Conservation (phyloP, 2,888 invertebrate genomes). For the Clistopyga incitator region DNA sequence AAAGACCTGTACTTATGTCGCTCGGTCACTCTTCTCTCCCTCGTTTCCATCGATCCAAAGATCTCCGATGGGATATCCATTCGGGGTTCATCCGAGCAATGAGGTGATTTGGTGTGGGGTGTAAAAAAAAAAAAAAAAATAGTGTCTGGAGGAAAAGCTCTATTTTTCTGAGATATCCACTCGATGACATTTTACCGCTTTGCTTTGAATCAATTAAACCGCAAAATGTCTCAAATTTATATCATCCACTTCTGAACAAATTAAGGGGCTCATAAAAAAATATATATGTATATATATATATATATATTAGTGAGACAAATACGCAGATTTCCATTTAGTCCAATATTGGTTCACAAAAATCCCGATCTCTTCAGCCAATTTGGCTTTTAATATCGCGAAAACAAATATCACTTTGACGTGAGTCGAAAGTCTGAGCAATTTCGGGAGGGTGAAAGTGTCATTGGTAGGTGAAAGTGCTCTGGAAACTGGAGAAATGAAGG, state of each 20-base stretch:
- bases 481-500: conserved; percentile 8
- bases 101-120: conserved; percentile 37
- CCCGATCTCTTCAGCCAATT: background rate
- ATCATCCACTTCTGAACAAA: no score
- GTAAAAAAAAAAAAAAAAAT: conserved; percentile 21
- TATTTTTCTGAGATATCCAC: background rate
- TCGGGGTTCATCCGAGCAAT: conserved; percentile 47
- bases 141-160: conserved; percentile 25
- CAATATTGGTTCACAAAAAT: background rate
- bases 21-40: conserved; percentile 35
- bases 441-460: background rate
- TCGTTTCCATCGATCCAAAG: background rate
- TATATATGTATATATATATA: no score
- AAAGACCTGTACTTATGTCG: conserved; percentile 34
- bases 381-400: background rate
- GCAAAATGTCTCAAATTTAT: no score
- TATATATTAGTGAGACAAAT: background rate
- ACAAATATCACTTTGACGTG: conserved; percentile 6
- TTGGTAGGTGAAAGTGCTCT: background rate
- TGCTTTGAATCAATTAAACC: no score
- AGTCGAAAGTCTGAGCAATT: background rate
- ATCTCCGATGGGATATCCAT: conserved; percentile 8
- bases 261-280: no score
- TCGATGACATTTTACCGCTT: no score
- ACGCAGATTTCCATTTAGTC: background rate